Evolutionary conservation across 2,113 vertebrate species (phyloP).

Genomic region (Lathamus discolor): DNA sequence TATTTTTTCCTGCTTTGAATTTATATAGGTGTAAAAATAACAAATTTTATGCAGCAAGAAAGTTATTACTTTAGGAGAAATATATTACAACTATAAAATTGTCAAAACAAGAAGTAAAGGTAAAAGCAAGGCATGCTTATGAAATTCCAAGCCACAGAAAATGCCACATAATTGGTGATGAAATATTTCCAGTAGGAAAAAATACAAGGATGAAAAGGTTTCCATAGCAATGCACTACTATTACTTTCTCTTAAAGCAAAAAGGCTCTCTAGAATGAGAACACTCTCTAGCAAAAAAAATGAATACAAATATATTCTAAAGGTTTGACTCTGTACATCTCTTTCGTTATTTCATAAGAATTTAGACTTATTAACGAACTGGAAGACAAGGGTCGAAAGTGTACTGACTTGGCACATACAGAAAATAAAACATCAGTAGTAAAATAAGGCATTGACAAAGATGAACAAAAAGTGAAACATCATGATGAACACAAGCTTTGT

Average conservation of each 20-base stretch:
- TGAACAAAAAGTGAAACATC: not conserved
- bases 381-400: not conserved
- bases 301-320: not conserved
- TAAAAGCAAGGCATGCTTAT: conserved; percentile 10
- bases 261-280: conserved; percentile 39
- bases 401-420: not conserved
- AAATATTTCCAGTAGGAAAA: conserved; percentile 33
- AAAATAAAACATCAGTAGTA: not conserved
- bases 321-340: not conserved
- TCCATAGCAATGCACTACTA: conserved; percentile 65
- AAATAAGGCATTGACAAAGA: not conserved
- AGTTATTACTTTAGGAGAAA: not conserved
- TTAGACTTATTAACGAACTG: not conserved
- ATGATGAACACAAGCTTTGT: not conserved
- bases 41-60: not conserved
- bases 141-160: conserved; percentile 18
- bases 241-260: conserved; percentile 51
- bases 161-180: not conserved
- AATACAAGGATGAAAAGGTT: conserved; percentile 35
- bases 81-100: not conserved
- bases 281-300: not conserved
- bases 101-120: conserved; percentile 38
- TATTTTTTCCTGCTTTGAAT: not conserved
- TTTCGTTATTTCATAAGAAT: not conserved
- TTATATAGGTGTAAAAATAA: conserved; percentile 13